Percentiles rank a stretch among this genome's conserved stretches.
Conservation (phyloP, 1,140 invertebrate genomes). For the Heliconius melpomene region DNA sequence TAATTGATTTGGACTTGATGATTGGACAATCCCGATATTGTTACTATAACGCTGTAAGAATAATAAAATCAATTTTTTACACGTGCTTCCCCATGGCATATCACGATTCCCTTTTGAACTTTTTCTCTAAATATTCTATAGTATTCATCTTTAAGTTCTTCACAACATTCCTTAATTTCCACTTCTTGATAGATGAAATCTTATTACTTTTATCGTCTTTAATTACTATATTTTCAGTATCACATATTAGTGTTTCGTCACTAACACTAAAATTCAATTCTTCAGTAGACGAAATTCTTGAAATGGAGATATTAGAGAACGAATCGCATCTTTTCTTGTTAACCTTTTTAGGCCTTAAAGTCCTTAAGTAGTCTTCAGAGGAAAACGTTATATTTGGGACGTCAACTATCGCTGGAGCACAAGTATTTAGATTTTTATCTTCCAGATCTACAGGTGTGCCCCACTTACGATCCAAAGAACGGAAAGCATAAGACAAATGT, state of each 20-base stretch:
- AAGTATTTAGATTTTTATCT: slow-evolving; percentile 34
- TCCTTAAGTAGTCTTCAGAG: slow-evolving; percentile 55
- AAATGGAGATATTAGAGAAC: slow-evolving; percentile 41
- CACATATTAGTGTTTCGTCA: neutral
- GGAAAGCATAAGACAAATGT: slow-evolving; percentile 55
- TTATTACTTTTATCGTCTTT: neutral
- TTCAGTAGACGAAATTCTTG: slow-evolving; percentile 27
- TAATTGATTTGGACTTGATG: too few species aligned
- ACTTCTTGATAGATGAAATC: neutral
- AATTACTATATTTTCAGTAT: neutral
- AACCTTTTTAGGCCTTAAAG: slow-evolving; percentile 23
- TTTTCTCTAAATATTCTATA: slow-evolving; percentile 1
- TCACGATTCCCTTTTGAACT: neutral
- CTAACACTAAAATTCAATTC: slow-evolving; percentile 21
- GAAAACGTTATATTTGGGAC: slow-evolving; percentile 52
- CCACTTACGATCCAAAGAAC: slow-evolving; percentile 60
- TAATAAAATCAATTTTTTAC: too few species aligned
- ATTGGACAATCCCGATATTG: too few species aligned
- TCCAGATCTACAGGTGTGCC: slow-evolving; percentile 57
- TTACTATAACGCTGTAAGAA: neutral
- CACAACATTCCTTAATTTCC: slow-evolving; percentile 1
- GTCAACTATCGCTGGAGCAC: slow-evolving; percentile 51
- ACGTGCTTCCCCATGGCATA: neutral
- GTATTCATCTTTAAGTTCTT: neutral
- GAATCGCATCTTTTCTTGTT: slow-evolving; percentile 27